Evolutionary conservation across 2,113 vertebrate genomes (phyloP).

Genomic region (Ginglymostoma cirratum): DNA sequence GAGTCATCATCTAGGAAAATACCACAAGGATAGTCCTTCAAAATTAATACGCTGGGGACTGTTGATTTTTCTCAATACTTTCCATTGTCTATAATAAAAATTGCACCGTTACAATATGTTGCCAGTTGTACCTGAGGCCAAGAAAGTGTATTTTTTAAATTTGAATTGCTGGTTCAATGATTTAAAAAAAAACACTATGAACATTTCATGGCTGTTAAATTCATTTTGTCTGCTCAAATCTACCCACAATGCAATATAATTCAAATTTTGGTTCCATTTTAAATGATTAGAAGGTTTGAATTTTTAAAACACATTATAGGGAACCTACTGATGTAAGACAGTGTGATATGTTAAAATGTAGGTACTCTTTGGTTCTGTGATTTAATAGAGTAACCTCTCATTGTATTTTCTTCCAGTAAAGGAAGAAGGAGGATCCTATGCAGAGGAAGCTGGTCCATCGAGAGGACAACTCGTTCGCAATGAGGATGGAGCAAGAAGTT

Average conservation of each 20-base stretch:
- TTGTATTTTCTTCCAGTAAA: neutral
- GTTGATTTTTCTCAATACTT: neutral
- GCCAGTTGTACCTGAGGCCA: neutral
- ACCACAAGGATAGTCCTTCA: neutral
- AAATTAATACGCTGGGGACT: neutral
- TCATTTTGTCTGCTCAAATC: neutral
- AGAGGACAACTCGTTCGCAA: neutral
- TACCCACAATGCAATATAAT: neutral
- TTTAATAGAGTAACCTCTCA: neutral
- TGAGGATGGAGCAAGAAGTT: conserved; percentile 25
- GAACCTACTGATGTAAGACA: neutral
- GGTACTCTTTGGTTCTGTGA: neutral
- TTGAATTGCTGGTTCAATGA: neutral
- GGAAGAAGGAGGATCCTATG: conserved; percentile 15
- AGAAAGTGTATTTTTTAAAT: neutral
- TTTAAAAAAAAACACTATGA: too few relatives aligned
- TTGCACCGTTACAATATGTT: neutral
- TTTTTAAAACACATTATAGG: neutral
- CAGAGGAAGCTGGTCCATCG: neutral
- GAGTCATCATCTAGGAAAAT: too few relatives aligned
- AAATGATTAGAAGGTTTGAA: neutral
- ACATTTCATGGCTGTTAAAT: too few relatives aligned
- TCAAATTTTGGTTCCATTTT: neutral
- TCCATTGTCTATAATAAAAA: neutral
- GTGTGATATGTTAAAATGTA: neutral